Evolutionary conservation across 2,797 vertebrate species (phyloP), one percentile per base, ranked within the genome.

Genomic region (Hyperoplus immaculatus): DNA sequence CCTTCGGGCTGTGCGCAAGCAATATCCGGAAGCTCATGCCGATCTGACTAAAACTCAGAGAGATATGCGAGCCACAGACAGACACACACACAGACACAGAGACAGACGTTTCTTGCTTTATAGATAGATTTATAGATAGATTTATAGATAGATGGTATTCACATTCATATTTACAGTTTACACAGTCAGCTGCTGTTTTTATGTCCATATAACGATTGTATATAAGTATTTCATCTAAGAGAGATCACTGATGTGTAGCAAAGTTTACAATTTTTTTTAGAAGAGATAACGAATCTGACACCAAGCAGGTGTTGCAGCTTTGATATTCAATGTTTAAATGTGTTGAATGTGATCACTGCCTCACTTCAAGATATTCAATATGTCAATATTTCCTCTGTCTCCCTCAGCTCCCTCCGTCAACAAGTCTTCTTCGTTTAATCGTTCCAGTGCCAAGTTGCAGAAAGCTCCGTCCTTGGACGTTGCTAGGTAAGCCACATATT

Each of bases 391-490:
- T 6, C 81, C 0, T 63, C 21, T 69, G 54, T 41, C 43, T 56
- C 51, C 72, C 42, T 69, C 90, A 96, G 95, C 94, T 93, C 92
- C 97, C 84, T 93, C 96, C n/a, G 96, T 97, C 95, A 98, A 97
- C 96, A 98, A 98, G 95, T 95, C 96, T 77, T 93, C 97, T 87
- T 98, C 98, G 6, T 98, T 98, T 84, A 97, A 95, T 92, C 96
- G 98, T 60, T 96, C 97, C 77, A 96, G 96, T 78, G 89, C 93
- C 69, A 99, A 99, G 86, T 89, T 98, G 39, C 97, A 97, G 85
- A 99, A 99, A 93, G 97, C 95, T 21, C 94, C 97, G 2, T 99
- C 98, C 0, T 95, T 99, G 72, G 98, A 99, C 29, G 95, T 95
- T 75, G 92, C 96, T 42, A 95, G 96, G 98, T 99, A 88, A 86